Evolutionary conservation across 1,140 invertebrate species (phyloP), one percentile per base, ranked within the genome.

Genomic region (Bombus confusus): DNA sequence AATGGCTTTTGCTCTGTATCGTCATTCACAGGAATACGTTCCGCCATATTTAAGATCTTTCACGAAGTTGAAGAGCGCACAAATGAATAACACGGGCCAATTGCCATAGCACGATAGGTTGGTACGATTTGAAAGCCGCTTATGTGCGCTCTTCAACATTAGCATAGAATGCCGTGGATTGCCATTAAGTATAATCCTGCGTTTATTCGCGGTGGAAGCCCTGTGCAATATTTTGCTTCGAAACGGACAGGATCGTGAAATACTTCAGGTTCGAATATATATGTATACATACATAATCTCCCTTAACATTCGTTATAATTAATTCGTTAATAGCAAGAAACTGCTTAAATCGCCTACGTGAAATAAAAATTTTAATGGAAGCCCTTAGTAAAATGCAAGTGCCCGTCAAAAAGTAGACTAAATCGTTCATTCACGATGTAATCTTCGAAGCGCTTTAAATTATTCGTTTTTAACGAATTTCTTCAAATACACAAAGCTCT

Each of bases 131-230:
- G 88, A 90, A 90, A 90, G 88, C 89, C 88, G 89, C 88, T 90
- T 90, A 90, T 62, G 39, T 69, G 86, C 28, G 83, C 83, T 87
- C 88, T 90, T 90, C 89, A 90, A 88, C 89, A 90, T 90, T 91
- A 84, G 78, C 71, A 71, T 80, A 88, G 87, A 91, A 90, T 90
- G 86, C 86, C 83, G 41, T 82, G 86, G 87, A 91, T 90, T 80
- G 89, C 81, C 86, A 90, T 91, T 88, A 91, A 91, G 86, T 91
- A 88, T 91, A 91, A 90, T 91, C 89, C 89, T 39, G 66, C 86
- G 88, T 90, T 90, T 86, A 90, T 90, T 90, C 88, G 83, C 71
- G 79, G 77, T 72, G 41, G 80, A 82, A 86, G 87, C 80, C 78
- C 83, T 22, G 78, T 83, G 74, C 84, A 90, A 88, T 91, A 90